phyloP scores from a whole-genome alignment of 2,888 invertebrate genomes.

The Conistra vaccinii region DNA sequence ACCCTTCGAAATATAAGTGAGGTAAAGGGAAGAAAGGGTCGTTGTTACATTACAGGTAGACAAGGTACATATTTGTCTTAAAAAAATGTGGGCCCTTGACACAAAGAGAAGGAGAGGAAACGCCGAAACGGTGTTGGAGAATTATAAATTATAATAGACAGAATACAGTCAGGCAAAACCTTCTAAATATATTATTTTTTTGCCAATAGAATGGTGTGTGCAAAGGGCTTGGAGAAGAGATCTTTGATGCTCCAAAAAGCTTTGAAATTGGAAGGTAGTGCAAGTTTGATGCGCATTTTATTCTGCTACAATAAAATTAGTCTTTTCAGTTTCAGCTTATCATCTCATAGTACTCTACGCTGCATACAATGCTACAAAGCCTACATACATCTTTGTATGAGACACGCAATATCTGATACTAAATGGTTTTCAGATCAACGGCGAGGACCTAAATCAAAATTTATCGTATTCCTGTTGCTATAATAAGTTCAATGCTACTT shows the following conservation, averaged over 20 bases:
- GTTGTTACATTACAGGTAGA: background rate
- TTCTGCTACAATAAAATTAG: too few species aligned
- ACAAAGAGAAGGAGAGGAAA: background rate
- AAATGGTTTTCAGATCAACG: background rate
- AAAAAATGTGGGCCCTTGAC: background rate
- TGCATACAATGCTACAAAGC: background rate
- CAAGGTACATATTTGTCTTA: background rate
- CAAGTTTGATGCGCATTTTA: slow-evolving; percentile 6
- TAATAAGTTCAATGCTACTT: slow-evolving; percentile 60
- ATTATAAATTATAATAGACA: slow-evolving; percentile 3
- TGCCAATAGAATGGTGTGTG: background rate
- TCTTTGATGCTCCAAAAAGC: background rate
- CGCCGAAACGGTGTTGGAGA: background rate
- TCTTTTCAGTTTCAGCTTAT: background rate
- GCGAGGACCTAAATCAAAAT: slow-evolving; percentile 9
- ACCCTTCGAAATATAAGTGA: background rate
- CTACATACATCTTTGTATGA: background rate
- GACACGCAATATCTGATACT: background rate
- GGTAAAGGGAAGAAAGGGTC: background rate
- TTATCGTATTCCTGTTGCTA: slow-evolving; percentile 32
- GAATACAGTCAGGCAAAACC: background rate
- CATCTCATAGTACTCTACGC: too few species aligned
- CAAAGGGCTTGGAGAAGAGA: background rate
- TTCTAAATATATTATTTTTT: background rate
- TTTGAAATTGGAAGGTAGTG: background rate